A percentile compares a stretch with the other conserved stretches of the same genome.
Evolutionary conservation across 1,140 invertebrate genomes (phyloP).

Genomic region (Ptiloglossa arizonensis): DNA sequence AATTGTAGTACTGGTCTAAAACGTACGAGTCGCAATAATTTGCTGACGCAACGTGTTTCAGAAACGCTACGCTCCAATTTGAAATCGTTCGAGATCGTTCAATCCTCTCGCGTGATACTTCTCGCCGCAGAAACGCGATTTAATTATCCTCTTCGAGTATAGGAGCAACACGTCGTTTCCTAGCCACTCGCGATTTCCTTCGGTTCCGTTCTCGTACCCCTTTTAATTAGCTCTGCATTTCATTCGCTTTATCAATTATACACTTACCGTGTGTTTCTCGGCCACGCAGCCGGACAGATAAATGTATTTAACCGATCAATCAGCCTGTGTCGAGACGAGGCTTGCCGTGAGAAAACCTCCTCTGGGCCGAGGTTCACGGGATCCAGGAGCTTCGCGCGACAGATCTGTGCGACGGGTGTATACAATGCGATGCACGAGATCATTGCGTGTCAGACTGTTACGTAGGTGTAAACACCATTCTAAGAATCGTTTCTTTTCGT

Average conservation of each 20-base stretch:
- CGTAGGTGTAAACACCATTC: slow-evolving; percentile 70
- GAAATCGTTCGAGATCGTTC: slow-evolving; percentile 13
- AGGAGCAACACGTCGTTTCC: background rate
- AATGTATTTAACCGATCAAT: slow-evolving; percentile 38
- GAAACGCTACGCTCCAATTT: background rate
- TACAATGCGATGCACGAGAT: slow-evolving; percentile 33
- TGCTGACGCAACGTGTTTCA: too few relatives aligned
- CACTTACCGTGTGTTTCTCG: slow-evolving; percentile 27
- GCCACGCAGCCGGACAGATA: slow-evolving; percentile 7
- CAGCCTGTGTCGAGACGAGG: background rate
- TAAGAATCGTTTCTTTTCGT: slow-evolving; percentile 52
- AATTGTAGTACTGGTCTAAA: too few relatives aligned
- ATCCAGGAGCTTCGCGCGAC: slow-evolving; percentile 1
- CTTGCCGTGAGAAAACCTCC: slow-evolving; percentile 23
- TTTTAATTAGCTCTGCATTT: slow-evolving; percentile 31
- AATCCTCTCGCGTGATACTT: slow-evolving; percentile 10
- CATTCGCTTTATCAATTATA: slow-evolving; percentile 36
- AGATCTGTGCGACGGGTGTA: background rate
- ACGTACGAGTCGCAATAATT: too few relatives aligned
- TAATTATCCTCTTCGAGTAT: slow-evolving; percentile 14
- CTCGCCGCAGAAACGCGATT: slow-evolving; percentile 6
- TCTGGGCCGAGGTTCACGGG: background rate
- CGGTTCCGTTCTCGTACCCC: background rate
- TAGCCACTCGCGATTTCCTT: background rate
- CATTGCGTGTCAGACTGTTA: slow-evolving; percentile 57